Conservation (phyloP, 1,140 invertebrate genomes). For the Apis laboriosa region DNA sequence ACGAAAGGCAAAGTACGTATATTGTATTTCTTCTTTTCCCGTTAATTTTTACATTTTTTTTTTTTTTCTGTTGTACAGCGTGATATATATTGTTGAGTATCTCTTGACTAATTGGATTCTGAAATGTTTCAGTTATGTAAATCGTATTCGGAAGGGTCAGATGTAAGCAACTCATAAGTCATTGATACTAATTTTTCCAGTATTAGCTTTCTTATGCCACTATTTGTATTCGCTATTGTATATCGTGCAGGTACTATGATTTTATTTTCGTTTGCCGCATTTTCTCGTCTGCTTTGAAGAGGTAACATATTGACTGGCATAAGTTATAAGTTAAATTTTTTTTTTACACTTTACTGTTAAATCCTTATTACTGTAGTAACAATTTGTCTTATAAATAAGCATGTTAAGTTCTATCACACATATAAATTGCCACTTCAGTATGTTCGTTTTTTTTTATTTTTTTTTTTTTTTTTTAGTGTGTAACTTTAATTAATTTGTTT, state of each 20-base stretch:
- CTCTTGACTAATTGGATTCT: slow-evolving; percentile 70
- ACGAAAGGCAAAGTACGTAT: slow-evolving; percentile 84
- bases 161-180: slow-evolving; percentile 80
- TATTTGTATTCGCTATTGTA: slow-evolving; percentile 65
- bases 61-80: slow-evolving; percentile 8
- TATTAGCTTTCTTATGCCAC: slow-evolving; percentile 65
- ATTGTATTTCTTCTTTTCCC: neutral
- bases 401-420: slow-evolving; percentile 5
- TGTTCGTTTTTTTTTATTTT: neutral
- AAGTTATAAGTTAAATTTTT: slow-evolving; percentile 2
- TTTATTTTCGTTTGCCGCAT: slow-evolving; percentile 59
- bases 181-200: slow-evolving; percentile 58
- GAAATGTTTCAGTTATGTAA: slow-evolving; percentile 79
- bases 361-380: neutral
- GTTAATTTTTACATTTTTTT: neutral
- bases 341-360: neutral
- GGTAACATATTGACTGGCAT: slow-evolving; percentile 35
- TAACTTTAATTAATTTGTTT: slow-evolving; percentile 8
- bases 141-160: slow-evolving; percentile 80
- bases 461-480: neutral
- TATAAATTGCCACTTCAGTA: slow-evolving; percentile 7
- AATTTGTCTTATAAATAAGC: neutral
- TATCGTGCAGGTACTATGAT: slow-evolving; percentile 66
- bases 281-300: slow-evolving; percentile 34
- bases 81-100: slow-evolving; percentile 9